Evolutionary conservation across 2,888 invertebrate species (phyloP), one percentile per base, ranked within the genome.

Genomic region (Euzetes globulus): DNA sequence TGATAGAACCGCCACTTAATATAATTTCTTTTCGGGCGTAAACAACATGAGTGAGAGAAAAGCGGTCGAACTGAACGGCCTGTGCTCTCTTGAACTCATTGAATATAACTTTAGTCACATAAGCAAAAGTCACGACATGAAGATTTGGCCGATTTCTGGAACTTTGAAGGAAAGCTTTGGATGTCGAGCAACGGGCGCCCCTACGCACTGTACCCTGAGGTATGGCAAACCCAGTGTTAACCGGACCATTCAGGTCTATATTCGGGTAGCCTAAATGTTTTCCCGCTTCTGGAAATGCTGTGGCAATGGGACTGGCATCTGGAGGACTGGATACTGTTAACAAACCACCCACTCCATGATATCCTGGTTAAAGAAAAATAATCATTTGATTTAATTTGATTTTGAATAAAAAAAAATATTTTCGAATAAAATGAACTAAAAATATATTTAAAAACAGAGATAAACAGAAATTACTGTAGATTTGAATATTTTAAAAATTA

Each of bases 131-230:
- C 0, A 92, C 89, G 15, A 94, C 87, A 81, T 94, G 91, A 0
- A 94, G 84, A 81, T 94, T 94, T n/a, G 87, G 86, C 0, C 94
- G 86, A 2, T 91, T 84, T 72, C 91, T 86, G 0, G 90, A 89
- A 0, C 94, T 90, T 74, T 93, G 85, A 1, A 94, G 82, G 79
- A 93, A 94, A 0, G 93, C 93, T 84, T 94, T 93, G 0, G 91
- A 89, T 0, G 92, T 91, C 6, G 92, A 92, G 81, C 94, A 94
- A 0, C 94, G 87, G 47, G 91, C 89, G 0, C 94, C 94, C 22
- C 93, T 91, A 79, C 89, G 87, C 79, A 90, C 89, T 0, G 92
- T 94, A 33, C 92, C 93, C 82, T 93, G 93, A 0, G 92, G 91
- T 58, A 92, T 89, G 91, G 92, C 92, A 80, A 93, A 92, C 0